A percentile compares a stretch with the other conserved stretches of the same genome.
phyloP scores from a whole-genome alignment of 2,113 vertebrate genomes.

The Cettia cetti region DNA sequence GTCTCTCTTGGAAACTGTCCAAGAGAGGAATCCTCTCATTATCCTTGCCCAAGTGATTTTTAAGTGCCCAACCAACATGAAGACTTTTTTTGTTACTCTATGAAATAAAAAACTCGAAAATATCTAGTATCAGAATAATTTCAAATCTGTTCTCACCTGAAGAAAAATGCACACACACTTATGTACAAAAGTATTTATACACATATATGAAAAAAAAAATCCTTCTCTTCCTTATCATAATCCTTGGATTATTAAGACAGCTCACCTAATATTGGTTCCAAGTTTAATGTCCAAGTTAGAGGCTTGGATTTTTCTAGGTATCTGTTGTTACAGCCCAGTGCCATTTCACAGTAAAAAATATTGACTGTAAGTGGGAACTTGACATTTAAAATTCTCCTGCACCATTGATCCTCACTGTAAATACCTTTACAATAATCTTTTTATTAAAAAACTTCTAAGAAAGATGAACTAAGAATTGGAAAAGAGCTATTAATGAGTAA shows the following conservation, averaged over 20 bases:
- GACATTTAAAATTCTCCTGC: not conserved
- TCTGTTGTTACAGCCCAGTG: not conserved
- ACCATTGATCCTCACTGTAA: not conserved
- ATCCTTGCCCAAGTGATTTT: not conserved
- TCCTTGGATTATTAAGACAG: not conserved
- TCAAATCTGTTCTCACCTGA: not conserved
- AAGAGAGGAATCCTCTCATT: not conserved
- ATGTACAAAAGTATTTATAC: fast-evolving
- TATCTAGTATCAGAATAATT: not conserved
- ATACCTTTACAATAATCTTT: not conserved
- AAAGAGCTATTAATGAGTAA: not conserved
- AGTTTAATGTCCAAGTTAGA: not conserved
- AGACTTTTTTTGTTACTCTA: not conserved
- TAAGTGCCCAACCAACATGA: not conserved
- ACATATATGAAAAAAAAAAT: not conserved
- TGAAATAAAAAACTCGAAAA: not conserved
- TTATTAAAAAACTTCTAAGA: not conserved
- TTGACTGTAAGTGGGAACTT: not conserved
- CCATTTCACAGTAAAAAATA: not conserved
- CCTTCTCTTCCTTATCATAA: not conserved
- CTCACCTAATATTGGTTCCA: not conserved
- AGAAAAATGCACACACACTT: not conserved
- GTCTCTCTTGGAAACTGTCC: not conserved
- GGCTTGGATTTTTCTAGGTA: not conserved
- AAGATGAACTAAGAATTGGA: not conserved